Evolutionary conservation across 2,113 vertebrate species (phyloP), one percentile per base, ranked within the genome.

Genomic region (Phodopus roborovskii): DNA sequence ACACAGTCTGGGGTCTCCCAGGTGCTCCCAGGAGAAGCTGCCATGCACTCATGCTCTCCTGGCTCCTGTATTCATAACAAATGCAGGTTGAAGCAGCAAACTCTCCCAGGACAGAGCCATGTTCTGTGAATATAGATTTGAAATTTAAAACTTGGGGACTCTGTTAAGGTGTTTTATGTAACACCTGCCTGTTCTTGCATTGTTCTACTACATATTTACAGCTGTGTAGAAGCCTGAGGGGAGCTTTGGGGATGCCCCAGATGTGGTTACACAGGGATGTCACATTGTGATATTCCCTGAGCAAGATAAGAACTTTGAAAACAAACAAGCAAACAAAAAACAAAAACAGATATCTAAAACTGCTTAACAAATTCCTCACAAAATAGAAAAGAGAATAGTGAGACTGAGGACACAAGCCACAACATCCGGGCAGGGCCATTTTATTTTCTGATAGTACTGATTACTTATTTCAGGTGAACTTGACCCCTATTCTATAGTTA

Each of bases 81-180:
- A 48, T 56, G 36, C 58, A 71, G 3, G 68, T 8, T 45, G 53
- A 87, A 68, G 48, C 36, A 26, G 78, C 45, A 66, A 94, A 62
- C 11, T 53, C 5, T 77, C 42, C 90, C 66, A 7, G 50, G 42
- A 83, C 60, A 89, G n/a, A 92, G 42, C 24, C 68, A 7, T 20
- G 48, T 45, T 93, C 83, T 24, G 66, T 87, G 39, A 68, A 58
- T 77, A 74, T 68, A 50, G 33, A 92, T 92, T 92, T 19, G 75
- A 91, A 96, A 95, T 94, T 68, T 71, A 45, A 90, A 92, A 83
- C 48, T 26, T 7, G 64, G 22, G 30, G 7, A 16, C 39, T 90
- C 13, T 92, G 36, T 77, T 42, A 85, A 88, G 75, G 45, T 64
- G 7, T 87, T 93, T 79, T 78, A 53, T 70, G 53, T 88, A 60